Base-by-base conservation (phyloP, 35 echinoderm and acorn worm species). In the Anneissia japonica region DNA sequence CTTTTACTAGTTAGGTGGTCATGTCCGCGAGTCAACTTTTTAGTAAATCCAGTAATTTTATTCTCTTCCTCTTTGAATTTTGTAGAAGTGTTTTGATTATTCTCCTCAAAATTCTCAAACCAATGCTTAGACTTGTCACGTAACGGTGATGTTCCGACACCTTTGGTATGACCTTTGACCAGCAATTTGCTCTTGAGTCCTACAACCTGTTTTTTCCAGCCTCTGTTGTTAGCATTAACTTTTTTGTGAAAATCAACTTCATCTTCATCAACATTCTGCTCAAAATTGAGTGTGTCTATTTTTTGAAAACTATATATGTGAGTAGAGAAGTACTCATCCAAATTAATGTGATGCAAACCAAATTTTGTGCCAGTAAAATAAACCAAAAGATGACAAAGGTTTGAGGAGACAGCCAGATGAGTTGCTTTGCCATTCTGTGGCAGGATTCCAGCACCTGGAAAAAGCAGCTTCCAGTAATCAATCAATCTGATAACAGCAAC, bases 241-340 rank as follows among this genome's bases (percentile, higher is more conserved):
- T 82, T 76, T 91, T 86, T 64, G 51, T 64, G 51, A 64, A 64
- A 64, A 85, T 94, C 93, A 31, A 41, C 17, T 19, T 39, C 77
- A 34, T 31, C 36, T 31, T 83, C 77, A 10, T 33, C 45, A n/a
- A 28, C 34, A 10, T 17, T 64, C 34, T 83, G 34, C 19, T 46
- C 34, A 32, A 55, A 64, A 46, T 32, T 34, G 7, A 32, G 23
- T 14, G 2, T 30, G 12, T 30, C 30, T 37, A 1, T 45, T 80
- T 29, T 31, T 38, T 82, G 41, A 17, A 80, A 36, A 46, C 72
- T 31, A 33, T 39, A 30, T 34, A 94, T 32, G 77, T 94, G 93
- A 30, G 46, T 89, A 2, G 93, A 81, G 72, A 87, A 88, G 82
- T 94, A 94, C 38, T 94, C 93, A 46, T 83, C 82, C 6, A 94